Base-by-base conservation (phyloP, 2,888 invertebrate genomes). In the Synanthedon myopaeformis region DNA sequence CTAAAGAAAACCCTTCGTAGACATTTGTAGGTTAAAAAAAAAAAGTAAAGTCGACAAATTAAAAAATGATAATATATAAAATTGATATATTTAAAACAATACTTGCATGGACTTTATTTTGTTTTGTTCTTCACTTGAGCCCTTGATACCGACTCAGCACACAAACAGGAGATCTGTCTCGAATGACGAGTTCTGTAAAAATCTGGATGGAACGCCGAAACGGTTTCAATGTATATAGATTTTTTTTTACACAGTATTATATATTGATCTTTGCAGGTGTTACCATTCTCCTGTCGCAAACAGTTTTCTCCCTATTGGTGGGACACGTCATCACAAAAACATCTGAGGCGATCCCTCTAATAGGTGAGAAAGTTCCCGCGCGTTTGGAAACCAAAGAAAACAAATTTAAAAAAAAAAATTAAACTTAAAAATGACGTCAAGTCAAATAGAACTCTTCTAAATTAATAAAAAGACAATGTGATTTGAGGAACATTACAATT, bases 271-370 rank as follows among this genome's bases (percentile, higher is more conserved):
- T 94, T 94, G 86, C 96, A 98, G 97, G 97, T 93, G 96, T 98
- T 88, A 98, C 97, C 90, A 97, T 98, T 90, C 94, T 98, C 89
- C 95, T 99, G 90, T 98, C 98, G 79, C 95, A 98, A 92, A 98
- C 97, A 89, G 98, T 98, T 90, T 98, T 99, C 92, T 95, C 98
- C 88, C 93, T 98, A 90, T 94, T 98, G 94, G 97, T 99, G 91
- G 96, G 97, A 85, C 97, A 98, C 91, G 96, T 97, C 89, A 96
- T 98, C 91, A 98, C 98, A 88, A 96, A 96, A 91, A 98, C 98
- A 88, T 98, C 98, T 88, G 98, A 98, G 90, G 98, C 98, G 82
- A 95, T 99, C 89, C 98, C 99, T 84, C 93, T 98, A 86, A 96
- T 99, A 95, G 99, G 98, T 97, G 88, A 88, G 88, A 79, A 77